These are phyloP conservation scores for Borostomias antarcticus DNA, from an alignment of 2,797 vertebrate genomes.

Conservation along the genomic window DNA sequence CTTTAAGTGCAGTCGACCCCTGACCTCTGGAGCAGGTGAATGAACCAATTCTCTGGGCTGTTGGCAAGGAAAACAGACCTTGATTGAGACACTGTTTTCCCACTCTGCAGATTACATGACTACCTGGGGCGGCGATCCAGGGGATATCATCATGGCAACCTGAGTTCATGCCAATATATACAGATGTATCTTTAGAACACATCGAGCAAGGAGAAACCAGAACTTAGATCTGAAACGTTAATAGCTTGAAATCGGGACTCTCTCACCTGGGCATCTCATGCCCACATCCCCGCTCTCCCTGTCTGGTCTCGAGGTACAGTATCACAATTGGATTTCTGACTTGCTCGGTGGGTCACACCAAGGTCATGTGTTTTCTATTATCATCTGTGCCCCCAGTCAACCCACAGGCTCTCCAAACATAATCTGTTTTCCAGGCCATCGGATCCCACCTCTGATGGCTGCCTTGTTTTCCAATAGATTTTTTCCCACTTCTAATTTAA, in stretches of 20 bases:
- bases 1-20: slow-evolving; percentile 83
- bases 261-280: slow-evolving; percentile 49
- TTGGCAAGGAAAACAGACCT: background rate
- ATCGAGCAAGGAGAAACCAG: background rate
- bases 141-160: slow-evolving; percentile 24
- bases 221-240: background rate
- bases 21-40: background rate
- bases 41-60: background rate
- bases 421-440: slow-evolving; percentile 65
- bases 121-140: slow-evolving; percentile 26
- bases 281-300: slow-evolving; percentile 42
- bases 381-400: slow-evolving; percentile 65
- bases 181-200: background rate
- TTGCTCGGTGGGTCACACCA: slow-evolving; percentile 55
- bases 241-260: background rate
- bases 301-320: slow-evolving; percentile 27
- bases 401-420: slow-evolving; percentile 55
- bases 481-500: slow-evolving; percentile 29
- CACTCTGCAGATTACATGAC: slow-evolving; percentile 59
- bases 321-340: slow-evolving; percentile 65
- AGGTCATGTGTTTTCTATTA: slow-evolving; percentile 71
- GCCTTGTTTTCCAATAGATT: slow-evolving; percentile 59
- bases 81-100: background rate
- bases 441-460: slow-evolving; percentile 53
- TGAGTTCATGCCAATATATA: slow-evolving; percentile 12